A percentile compares a stretch with the other conserved stretches of the same genome.
phyloP scores from a whole-genome alignment of 2,888 invertebrate genomes.

The Melolontha melolontha region DNA sequence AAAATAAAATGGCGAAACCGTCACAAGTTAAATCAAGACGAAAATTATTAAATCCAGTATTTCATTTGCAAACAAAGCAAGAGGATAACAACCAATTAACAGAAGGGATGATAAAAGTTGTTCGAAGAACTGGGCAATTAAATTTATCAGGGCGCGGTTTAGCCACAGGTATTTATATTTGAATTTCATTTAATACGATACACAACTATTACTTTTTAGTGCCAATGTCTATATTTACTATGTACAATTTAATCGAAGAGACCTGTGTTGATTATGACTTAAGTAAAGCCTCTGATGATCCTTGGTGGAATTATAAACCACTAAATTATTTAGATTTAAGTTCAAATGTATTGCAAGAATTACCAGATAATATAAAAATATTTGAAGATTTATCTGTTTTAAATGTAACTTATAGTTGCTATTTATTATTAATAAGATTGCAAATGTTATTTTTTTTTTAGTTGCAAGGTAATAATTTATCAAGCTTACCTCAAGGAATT shows the following conservation, averaged over 20 bases:
- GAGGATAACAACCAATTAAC: conserved; percentile 79
- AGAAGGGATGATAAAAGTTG: conserved; percentile 79
- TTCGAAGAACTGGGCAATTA: conserved; percentile 83
- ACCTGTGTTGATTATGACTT: conserved; percentile 73
- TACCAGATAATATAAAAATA: conserved; percentile 75
- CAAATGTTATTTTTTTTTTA: conserved; percentile 61
- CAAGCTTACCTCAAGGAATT: conserved; percentile 78
- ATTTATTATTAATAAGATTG: conserved; percentile 14
- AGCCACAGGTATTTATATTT: conserved; percentile 70
- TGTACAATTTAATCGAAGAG: conserved; percentile 76
- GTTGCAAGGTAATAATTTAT: conserved; percentile 88
- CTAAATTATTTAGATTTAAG: conserved; percentile 83
- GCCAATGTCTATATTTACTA: conserved; percentile 79
- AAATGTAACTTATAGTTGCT: conserved; percentile 68
- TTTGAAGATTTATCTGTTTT: conserved; percentile 77
- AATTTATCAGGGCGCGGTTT: conserved; percentile 83
- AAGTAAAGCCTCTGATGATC: conserved; percentile 68
- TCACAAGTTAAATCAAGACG: conserved; percentile 60
- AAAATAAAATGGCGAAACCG: conserved; percentile 57
- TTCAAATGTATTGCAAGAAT: conserved; percentile 75
- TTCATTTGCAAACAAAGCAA: conserved; percentile 79
- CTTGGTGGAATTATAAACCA: conserved; percentile 89
- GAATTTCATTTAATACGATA: neutral
- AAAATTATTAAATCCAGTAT: conserved; percentile 69
- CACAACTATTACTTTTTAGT: conserved; percentile 66